Percentiles rank a stretch among this genome's conserved stretches.
These are phyloP conservation scores for Frankliniella fusca DNA, from an alignment of 2,888 invertebrate species.

Conservation along the genomic window DNA sequence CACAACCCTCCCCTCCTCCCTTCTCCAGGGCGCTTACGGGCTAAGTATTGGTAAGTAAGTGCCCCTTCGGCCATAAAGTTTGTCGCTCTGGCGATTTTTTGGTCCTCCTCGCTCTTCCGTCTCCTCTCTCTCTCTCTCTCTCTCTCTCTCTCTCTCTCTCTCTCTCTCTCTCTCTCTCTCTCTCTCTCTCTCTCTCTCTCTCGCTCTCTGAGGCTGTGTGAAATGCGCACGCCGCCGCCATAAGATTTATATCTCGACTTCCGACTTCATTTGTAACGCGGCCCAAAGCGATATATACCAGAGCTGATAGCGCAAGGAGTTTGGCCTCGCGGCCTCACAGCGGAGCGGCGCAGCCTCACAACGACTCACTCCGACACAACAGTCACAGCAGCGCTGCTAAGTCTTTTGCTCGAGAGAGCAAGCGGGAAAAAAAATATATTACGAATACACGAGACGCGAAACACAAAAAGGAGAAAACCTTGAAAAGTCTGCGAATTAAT, in stretches of 20 bases:
- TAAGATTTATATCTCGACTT: constrained; percentile 6
- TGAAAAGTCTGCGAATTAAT: too few species aligned
- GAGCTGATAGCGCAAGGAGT: too few species aligned
- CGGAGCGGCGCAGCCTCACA: too few species aligned
- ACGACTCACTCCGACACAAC: too few species aligned
- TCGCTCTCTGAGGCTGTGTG: neutral
- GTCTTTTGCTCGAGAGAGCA: too few species aligned
- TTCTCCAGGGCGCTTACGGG: too few species aligned
- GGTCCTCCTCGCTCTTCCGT: neutral
- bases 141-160: neutral
- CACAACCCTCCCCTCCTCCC: too few species aligned
- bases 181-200: neutral
- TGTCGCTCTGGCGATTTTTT: neutral
- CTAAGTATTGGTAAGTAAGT: constrained; percentile 1
- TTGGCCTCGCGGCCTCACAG: too few species aligned
- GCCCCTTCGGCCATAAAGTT: neutral
- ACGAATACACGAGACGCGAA: too few species aligned
- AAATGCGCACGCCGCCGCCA: neutral
- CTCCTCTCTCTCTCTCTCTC: neutral
- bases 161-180: neutral
- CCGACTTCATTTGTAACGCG: neutral
- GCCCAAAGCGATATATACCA: neutral
- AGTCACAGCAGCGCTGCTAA: too few species aligned
- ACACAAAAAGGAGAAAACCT: too few species aligned
- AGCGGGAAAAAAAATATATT: too few species aligned